phyloP scores from a whole-genome alignment of 2,113 vertebrate genomes.

The Microcebus tavaratra region DNA sequence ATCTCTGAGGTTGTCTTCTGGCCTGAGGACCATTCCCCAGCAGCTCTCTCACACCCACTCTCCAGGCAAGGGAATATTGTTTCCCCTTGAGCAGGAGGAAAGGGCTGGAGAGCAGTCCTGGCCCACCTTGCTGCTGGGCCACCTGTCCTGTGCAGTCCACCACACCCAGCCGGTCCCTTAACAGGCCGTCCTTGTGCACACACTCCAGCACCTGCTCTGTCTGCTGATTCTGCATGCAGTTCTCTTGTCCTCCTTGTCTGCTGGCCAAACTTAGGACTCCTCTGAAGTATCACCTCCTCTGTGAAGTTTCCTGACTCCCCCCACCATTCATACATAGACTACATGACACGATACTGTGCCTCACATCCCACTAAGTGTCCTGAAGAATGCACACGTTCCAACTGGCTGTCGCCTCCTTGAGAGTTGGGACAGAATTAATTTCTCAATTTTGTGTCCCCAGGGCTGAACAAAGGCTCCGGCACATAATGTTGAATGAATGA shows the following conservation, averaged over 20 bases:
- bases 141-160: rapidly evolving
- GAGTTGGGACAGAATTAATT: background rate
- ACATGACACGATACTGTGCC: rapidly evolving
- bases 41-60: rapidly evolving
- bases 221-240: background rate
- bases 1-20: rapidly evolving
- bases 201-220: background rate
- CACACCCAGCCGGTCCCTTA: rapidly evolving
- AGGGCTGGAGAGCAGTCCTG: background rate
- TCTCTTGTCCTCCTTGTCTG: background rate
- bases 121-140: background rate
- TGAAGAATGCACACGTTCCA: background rate
- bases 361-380: background rate
- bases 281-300: background rate
- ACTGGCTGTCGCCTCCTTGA: background rate
- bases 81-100: background rate
- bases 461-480: background rate
- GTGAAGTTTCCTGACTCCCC: background rate
- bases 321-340: rapidly evolving
- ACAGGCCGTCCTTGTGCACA: rapidly evolving
- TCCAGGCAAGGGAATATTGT: background rate
- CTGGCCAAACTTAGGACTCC: background rate
- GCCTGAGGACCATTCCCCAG: too few species aligned
- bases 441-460: background rate
- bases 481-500: background rate